A percentile compares a stretch with the other conserved stretches of the same genome.
Conservation (phyloP, 2,888 invertebrate species). For the Eupeodes luniger region DNA sequence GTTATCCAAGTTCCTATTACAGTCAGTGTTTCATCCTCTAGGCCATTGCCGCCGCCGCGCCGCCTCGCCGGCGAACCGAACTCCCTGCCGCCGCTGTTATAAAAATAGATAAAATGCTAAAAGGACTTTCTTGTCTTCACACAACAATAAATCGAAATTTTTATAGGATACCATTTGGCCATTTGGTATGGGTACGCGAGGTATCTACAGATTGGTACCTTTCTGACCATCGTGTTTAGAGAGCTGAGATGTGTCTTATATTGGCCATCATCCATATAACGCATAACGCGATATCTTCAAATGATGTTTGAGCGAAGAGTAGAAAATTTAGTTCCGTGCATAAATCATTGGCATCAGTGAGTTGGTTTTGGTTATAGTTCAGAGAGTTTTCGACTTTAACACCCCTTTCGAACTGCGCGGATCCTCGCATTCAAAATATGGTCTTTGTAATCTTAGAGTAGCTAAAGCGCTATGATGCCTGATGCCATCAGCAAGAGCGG, state of each 20-base stretch:
- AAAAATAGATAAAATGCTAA: conserved; percentile 68
- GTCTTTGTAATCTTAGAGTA: conserved; percentile 41
- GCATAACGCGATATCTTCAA: conserved; percentile 49
- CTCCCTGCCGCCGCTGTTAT: too few species aligned
- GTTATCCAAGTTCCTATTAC: background rate
- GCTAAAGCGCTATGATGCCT: background rate
- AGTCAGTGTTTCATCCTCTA: conserved; percentile 55
- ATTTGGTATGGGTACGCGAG: background rate
- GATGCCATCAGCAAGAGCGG: background rate
- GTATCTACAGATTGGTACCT: background rate
- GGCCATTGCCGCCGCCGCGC: background rate
- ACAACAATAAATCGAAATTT: conserved; percentile 70
- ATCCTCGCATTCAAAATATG: conserved; percentile 23
- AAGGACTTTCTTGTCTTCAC: conserved; percentile 76
- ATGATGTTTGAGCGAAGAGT: conserved; percentile 44
- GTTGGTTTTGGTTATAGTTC: background rate
- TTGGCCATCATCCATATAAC: conserved; percentile 29
- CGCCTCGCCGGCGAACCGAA: background rate
- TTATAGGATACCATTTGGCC: conserved; percentile 25
- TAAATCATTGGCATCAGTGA: conserved; percentile 65
- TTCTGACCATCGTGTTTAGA: background rate
- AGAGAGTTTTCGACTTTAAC: conserved; percentile 14
- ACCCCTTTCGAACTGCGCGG: conserved; percentile 22
- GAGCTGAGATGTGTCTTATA: conserved; percentile 33
- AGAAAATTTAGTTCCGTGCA: conserved; percentile 71